phyloP scores from a whole-genome alignment of 1,140 invertebrate genomes.

The Drosophila tristis region DNA sequence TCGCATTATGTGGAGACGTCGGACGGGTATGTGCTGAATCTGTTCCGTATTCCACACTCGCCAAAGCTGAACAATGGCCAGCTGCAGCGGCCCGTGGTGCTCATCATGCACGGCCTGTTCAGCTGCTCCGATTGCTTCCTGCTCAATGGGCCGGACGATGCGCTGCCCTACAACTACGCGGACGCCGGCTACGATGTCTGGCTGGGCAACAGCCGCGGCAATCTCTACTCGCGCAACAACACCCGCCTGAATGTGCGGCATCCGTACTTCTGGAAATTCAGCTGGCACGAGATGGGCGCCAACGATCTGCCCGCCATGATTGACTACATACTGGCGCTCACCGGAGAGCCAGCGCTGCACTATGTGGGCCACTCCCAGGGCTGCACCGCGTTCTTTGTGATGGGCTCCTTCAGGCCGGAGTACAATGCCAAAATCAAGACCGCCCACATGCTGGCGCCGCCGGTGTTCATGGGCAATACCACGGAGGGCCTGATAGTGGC shows the following conservation, averaged over 20 bases:
- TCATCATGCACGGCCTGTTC: slow-evolving; percentile 92
- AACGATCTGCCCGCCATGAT: slow-evolving; percentile 89
- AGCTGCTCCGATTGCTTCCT: slow-evolving; percentile 91
- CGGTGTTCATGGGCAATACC: slow-evolving; percentile 85
- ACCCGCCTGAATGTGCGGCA: slow-evolving; percentile 85
- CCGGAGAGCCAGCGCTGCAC: slow-evolving; percentile 85
- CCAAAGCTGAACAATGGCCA: slow-evolving; percentile 57
- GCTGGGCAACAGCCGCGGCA: slow-evolving; percentile 88
- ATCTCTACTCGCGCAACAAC: slow-evolving; percentile 87
- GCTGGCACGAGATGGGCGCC: slow-evolving; percentile 88
- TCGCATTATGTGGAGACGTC: slow-evolving; percentile 84
- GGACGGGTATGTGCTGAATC: slow-evolving; percentile 86
- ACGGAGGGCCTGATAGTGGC: slow-evolving; percentile 84
- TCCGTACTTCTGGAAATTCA: slow-evolving; percentile 87
- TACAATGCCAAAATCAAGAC: slow-evolving; percentile 86
- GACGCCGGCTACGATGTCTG: slow-evolving; percentile 90
- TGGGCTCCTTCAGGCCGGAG: slow-evolving; percentile 85
- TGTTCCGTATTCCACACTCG: slow-evolving; percentile 85
- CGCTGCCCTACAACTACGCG: slow-evolving; percentile 86
- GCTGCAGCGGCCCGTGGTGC: slow-evolving; percentile 84
- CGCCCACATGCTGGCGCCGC: slow-evolving; percentile 86
- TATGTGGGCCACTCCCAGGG: slow-evolving; percentile 89
- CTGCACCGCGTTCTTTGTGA: slow-evolving; percentile 86
- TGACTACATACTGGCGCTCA: slow-evolving; percentile 87
- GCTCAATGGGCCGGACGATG: slow-evolving; percentile 87